Evolutionary conservation across 2,888 invertebrate species (phyloP), one percentile per base, ranked within the genome.

Genomic region (Epiblema foenella): DNA sequence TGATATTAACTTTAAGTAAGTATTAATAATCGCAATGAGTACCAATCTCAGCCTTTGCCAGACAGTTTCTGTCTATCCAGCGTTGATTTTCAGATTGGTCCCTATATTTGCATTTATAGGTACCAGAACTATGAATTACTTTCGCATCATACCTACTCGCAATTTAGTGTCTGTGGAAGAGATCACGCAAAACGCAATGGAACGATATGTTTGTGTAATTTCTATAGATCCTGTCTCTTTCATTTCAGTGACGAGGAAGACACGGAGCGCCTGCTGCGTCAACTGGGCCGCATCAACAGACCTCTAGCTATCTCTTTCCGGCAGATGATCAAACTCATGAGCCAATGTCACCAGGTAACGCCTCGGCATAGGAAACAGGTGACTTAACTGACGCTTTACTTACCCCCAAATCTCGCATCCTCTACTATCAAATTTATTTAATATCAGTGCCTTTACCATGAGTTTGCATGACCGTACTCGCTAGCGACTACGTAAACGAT

Each of bases 291-390:
- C 68, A 93, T 95, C 76, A 95, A 96, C 79, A 88, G 94, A 39
- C 96, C 97, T 0, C 89, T 95, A 52, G 93, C 92, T 74, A 95
- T 97, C 75, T 93, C 94, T 60, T 96, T 97, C 84, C 87, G 90
- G 1, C 96, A 97, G 86, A 97, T 97, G 96, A 92, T 96, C 72
- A 95, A 94, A 77, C 94, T 97, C 54, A 97, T 97, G 97, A 87
- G 93, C n/a, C 96, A 97, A 82, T 98, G 97, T 79, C 96, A 96
- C 80, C 94, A 95, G 85, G 93, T 97, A 75, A 95, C 95, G 37
- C 51, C 74, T 1, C 69, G 73, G 39, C 73, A 59, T 49, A 63
- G 63, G 12, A 70, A 74, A 37, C 29, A 69, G 63, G 69, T 69
- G 49, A 69, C 69, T 65, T n/a, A 24, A 39, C n/a, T n/a, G n/a